Evolutionary conservation across 2,113 vertebrate genomes (phyloP).

Genomic region (Labeo catla): DNA sequence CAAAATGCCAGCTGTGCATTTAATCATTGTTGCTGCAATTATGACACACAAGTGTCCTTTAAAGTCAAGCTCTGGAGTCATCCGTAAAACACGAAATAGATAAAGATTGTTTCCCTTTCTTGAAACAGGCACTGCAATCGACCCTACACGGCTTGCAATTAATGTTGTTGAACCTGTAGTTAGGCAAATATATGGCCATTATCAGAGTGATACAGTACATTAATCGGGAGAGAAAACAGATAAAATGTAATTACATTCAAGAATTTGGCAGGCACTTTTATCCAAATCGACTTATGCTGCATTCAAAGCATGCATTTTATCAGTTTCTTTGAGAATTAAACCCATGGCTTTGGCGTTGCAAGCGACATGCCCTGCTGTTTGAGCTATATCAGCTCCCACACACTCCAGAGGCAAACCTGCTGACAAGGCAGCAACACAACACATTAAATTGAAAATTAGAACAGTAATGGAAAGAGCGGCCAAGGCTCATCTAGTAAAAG

Average conservation of each 20-base stretch:
- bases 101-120: not conserved
- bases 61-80: conserved; percentile 11
- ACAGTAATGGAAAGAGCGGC: not conserved
- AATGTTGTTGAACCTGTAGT: conserved; percentile 19
- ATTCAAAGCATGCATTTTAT: not conserved
- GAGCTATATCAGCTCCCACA: not conserved
- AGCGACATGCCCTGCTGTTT: not conserved
- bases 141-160: not conserved
- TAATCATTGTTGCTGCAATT: conserved; percentile 46
- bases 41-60: conserved; percentile 18
- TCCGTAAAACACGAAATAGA: conserved; percentile 14
- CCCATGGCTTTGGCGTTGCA: not conserved
- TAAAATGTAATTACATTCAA: conserved; percentile 26
- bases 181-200: conserved; percentile 12
- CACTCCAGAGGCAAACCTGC: not conserved
- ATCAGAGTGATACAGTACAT: conserved; percentile 13
- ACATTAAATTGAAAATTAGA: not conserved
- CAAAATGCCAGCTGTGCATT: conserved; percentile 54
- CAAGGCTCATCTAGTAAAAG: too few relatives aligned
- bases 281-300: not conserved
- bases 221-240: conserved; percentile 22
- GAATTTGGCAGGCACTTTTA: conserved; percentile 8
- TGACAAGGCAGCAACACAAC: not conserved
- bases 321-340: not conserved
- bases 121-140: not conserved